Conservation (phyloP, 2,113 vertebrate species). For the Pollachius pollachius region DNA sequence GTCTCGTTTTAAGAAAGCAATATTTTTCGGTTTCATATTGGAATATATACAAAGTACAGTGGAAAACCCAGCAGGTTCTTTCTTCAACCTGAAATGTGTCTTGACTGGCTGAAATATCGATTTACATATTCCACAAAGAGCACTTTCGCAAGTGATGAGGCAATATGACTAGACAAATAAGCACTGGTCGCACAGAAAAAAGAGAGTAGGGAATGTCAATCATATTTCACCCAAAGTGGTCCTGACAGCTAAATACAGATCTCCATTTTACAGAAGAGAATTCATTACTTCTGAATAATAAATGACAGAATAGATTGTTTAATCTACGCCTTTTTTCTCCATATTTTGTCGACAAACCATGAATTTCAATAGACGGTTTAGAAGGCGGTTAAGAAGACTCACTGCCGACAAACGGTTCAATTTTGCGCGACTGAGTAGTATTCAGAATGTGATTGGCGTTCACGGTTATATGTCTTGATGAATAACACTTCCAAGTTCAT, state of each 20-base stretch:
- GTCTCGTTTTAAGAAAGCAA: background rate
- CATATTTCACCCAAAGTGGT: conserved; percentile 70
- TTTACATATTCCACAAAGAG: conserved; percentile 61
- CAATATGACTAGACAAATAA: conserved; percentile 65
- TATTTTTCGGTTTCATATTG: conserved; percentile 1
- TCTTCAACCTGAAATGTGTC: conserved; percentile 16
- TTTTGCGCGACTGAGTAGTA: conserved; percentile 29
- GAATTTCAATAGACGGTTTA: conserved; percentile 47
- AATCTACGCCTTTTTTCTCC: conserved; percentile 56
- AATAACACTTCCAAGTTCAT: conserved; percentile 48
- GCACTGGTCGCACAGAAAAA: conserved; percentile 40
- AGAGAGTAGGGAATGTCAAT: conserved; percentile 66
- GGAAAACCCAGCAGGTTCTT: conserved; percentile 27
- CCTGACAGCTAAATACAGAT: conserved; percentile 76
- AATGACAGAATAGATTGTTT: conserved; percentile 67
- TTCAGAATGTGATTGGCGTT: conserved; percentile 36
- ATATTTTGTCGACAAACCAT: conserved; percentile 53
- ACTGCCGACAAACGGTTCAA: conserved; percentile 41
- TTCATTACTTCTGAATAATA: conserved; percentile 74
- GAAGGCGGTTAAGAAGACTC: conserved; percentile 19
- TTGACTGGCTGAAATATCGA: conserved; percentile 35
- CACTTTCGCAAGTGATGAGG: conserved; percentile 54
- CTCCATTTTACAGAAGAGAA: conserved; percentile 64
- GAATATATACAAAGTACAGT: conserved; percentile 15
- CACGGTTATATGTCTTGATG: conserved; percentile 35